phyloP scores from a whole-genome alignment of 2,888 invertebrate species.

The Anthrax anthrax region DNA sequence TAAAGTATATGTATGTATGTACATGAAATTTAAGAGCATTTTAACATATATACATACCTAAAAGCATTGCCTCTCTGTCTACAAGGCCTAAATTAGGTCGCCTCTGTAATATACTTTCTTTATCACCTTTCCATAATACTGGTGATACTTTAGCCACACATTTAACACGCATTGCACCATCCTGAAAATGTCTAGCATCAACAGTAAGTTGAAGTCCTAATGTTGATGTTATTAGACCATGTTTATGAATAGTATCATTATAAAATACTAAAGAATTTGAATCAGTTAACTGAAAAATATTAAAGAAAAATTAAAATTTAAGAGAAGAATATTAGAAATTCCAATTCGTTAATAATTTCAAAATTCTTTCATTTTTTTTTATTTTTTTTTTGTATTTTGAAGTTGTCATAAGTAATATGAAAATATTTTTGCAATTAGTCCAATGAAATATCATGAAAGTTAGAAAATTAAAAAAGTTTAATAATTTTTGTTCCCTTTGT shows the following conservation, averaged over 20 bases:
- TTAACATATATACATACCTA: slow-evolving; percentile 37
- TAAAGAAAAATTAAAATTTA: not conserved
- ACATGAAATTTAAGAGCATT: no score
- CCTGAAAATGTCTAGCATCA: slow-evolving; percentile 40
- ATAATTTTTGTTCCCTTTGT: no score
- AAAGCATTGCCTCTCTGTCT: slow-evolving; percentile 45
- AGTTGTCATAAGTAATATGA: no score
- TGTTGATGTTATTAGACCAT: slow-evolving; percentile 43
- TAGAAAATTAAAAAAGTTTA: no score
- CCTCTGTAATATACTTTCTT: slow-evolving; percentile 43
- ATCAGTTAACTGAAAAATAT: slow-evolving; percentile 35
- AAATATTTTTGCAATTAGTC: no score
- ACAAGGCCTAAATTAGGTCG: slow-evolving; percentile 39
- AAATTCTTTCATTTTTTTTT: no score
- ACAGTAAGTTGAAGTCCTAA: slow-evolving; percentile 42
- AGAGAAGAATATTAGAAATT: no score
- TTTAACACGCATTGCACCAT: slow-evolving; percentile 45
- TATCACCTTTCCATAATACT: slow-evolving; percentile 43
- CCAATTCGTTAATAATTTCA: no score
- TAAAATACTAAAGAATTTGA: slow-evolving; percentile 39
- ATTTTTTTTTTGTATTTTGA: no score
- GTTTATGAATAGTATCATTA: slow-evolving; percentile 39
- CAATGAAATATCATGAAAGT: no score
- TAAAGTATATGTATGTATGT: no score
- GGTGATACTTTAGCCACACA: slow-evolving; percentile 47